phyloP scores from a whole-genome alignment of 64 coral and sea anemone genomes.

The Platygyra sinensis region DNA sequence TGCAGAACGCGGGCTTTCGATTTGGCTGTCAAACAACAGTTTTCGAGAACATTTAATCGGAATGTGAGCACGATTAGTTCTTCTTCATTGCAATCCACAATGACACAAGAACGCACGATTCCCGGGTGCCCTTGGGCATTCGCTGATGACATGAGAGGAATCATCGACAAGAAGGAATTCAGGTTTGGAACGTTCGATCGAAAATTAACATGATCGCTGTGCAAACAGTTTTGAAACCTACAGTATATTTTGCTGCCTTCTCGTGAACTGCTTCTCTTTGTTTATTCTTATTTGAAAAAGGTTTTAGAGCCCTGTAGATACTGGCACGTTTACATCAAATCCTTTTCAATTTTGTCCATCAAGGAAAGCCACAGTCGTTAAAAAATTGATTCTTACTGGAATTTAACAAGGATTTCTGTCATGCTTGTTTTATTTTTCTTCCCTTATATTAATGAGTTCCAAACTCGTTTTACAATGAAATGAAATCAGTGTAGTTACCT shows the following conservation, averaged over 20 bases:
- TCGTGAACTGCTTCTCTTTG: no score
- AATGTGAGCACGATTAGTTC: background rate
- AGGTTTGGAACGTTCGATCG: slow-evolving; percentile 50
- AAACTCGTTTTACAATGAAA: background rate
- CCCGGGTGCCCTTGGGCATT: slow-evolving; percentile 97
- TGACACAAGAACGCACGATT: slow-evolving; percentile 81
- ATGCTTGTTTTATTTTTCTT: no score
- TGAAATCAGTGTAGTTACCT: background rate
- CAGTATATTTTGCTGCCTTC: no score
- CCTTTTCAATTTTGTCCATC: no score
- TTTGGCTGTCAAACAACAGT: background rate
- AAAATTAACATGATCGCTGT: background rate
- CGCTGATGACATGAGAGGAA: slow-evolving; percentile 95
- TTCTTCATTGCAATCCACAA: background rate
- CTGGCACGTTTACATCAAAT: no score
- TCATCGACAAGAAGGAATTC: slow-evolving; percentile 94
- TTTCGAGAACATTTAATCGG: background rate
- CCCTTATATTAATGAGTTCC: no score
- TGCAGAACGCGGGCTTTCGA: no score
- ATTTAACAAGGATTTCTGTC: no score
- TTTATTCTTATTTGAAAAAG: no score
- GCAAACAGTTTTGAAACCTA: background rate
- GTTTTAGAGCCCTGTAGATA: no score
- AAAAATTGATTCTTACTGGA: no score
- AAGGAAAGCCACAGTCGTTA: no score